Base-by-base conservation (phyloP, 1,140 invertebrate genomes). In the Coenobita brevimanus region DNA sequence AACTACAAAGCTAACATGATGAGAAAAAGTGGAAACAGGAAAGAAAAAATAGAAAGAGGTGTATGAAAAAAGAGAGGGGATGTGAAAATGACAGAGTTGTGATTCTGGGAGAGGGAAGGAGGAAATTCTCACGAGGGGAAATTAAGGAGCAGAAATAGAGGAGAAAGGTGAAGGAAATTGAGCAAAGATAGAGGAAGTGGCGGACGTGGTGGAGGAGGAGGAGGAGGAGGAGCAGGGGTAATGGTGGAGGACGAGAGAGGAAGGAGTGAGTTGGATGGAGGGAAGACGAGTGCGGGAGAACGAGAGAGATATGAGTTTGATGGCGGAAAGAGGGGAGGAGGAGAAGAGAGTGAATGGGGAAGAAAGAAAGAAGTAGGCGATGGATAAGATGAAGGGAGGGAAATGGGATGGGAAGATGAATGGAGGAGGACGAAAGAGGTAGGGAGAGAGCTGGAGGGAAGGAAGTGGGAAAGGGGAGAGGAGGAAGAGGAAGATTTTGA, bases 361-460 rank as follows among this genome's bases (percentile, higher is more conserved):
- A 81, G 38, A 27, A 24, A 36, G 24, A 24, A 24, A 41, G 38
- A 27, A 69, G 27, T 24, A 30, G 41, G 46, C 21, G 46, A 30
- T 43, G 41, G 30, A 30, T 43, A 30, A 78, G 41, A 46, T 21
- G 46, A 30, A 78, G 41, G 57, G 54, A 80, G 43, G 13, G 54
- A 57, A 36, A 60, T n/a, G 17, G 27, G 24, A 30, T 27, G 27
- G 33, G 43, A 60, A 3, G 33, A 36, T 57, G 54, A 80, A 50
- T n/a, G 27, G 57, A 17, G 27, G 50, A 80, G 54, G 36, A 24
- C n/a, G 78, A 81, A 27, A 81, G 30, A 81, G 78, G 62, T 27
- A 64, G 78, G 62, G 57, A 81, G 78, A 62, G 57, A 36, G 30
- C 15, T 13, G 8, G 4, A n/a, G 24, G 43, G 73, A 43, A 60